Evolutionary conservation across 2,797 vertebrate genomes (phyloP).

Genomic region (Prionace glauca): DNA sequence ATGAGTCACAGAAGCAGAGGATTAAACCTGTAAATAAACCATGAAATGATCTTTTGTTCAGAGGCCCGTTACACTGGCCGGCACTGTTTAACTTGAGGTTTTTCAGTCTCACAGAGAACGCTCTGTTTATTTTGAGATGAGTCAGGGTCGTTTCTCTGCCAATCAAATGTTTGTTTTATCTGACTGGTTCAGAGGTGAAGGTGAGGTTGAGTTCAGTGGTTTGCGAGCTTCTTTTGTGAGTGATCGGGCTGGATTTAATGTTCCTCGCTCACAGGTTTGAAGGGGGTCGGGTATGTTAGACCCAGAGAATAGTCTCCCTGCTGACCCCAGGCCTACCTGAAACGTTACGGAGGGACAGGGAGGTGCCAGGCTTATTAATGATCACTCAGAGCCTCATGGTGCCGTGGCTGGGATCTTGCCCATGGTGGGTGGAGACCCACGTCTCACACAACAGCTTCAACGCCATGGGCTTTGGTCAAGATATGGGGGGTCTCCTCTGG

Average conservation of each 20-base stretch:
- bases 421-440: too few relatives aligned
- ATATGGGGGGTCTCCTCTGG: too few relatives aligned
- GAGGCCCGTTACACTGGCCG: neutral
- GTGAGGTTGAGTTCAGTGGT: neutral
- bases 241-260: neutral
- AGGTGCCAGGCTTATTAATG: too few relatives aligned
- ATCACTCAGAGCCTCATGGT: too few relatives aligned
- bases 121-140: neutral
- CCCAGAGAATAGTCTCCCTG: too few relatives aligned
- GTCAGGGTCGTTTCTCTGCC: neutral
- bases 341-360: too few relatives aligned
- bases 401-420: too few relatives aligned
- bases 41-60: neutral
- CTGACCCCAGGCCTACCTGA: too few relatives aligned
- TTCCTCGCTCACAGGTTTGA: too few relatives aligned
- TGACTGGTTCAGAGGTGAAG: neutral
- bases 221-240: neutral
- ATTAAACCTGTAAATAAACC: neutral
- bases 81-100: neutral
- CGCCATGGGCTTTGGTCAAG: too few relatives aligned
- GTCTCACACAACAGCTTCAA: too few relatives aligned
- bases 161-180: neutral
- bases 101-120: neutral
- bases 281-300: too few relatives aligned
- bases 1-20: neutral